Conservation (phyloP, 2,797 vertebrate species). For the Anguilla megastoma region DNA sequence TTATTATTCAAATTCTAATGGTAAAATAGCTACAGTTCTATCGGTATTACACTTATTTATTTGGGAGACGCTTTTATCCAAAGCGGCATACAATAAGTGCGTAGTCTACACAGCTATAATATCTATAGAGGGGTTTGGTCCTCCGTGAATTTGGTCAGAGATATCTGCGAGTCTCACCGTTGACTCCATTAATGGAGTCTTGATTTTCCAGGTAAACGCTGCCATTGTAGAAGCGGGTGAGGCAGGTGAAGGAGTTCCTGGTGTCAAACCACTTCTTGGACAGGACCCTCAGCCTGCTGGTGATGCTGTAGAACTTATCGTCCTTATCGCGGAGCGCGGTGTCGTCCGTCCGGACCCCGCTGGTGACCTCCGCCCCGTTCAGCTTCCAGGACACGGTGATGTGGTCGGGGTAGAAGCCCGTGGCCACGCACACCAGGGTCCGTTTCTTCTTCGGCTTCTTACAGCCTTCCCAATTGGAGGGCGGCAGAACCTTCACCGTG, state of each 20-base stretch:
- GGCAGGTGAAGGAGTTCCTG: conserved; percentile 19
- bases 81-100: too few species aligned
- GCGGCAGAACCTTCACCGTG: conserved; percentile 36
- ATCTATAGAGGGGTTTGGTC: too few species aligned
- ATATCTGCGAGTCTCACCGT: rapidly evolving
- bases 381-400: conserved; percentile 47
- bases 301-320: conserved; percentile 36
- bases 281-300: conserved; percentile 62
- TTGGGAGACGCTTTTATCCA: too few species aligned
- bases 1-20: not conserved
- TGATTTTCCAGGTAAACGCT: rapidly evolving
- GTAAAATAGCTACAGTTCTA: not conserved
- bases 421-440: conserved; percentile 64
- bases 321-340: rapidly evolving
- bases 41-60: too few species aligned
- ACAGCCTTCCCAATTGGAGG: conserved; percentile 36
- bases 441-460: conserved; percentile 13
- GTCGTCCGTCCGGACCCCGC: conserved; percentile 54
- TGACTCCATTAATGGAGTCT: not conserved
- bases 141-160: rapidly evolving
- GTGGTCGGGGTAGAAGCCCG: conserved; percentile 69
- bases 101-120: too few species aligned
- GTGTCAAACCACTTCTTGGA: conserved; percentile 28
- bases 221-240: conserved; percentile 36
- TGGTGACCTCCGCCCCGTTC: rapidly evolving